These are phyloP conservation scores for Rhadina sibilatrix DNA, from an alignment of 2,113 vertebrate genomes.

Conservation along the genomic window DNA sequence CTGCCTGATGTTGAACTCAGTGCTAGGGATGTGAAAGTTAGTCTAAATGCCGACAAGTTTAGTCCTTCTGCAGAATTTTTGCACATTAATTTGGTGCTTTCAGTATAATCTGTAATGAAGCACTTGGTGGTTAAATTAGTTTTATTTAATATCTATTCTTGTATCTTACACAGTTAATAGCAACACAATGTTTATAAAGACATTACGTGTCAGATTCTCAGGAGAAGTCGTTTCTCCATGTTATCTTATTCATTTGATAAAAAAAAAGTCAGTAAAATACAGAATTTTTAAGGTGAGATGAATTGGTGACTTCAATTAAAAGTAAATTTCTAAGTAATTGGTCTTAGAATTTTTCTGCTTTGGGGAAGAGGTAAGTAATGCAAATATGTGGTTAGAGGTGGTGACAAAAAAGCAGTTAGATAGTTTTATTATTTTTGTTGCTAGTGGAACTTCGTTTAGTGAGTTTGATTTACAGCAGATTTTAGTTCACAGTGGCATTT, in stretches of 20 bases:
- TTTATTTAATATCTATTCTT: background rate
- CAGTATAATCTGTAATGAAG: background rate
- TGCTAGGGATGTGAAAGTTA: background rate
- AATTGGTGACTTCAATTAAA: background rate
- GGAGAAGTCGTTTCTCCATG: rapidly evolving
- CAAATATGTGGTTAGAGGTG: background rate
- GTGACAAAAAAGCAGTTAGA: background rate
- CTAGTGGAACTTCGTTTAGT: background rate
- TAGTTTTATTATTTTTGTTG: background rate
- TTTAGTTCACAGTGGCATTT: background rate
- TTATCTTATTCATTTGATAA: background rate
- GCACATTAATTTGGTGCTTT: background rate
- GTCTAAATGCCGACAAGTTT: background rate
- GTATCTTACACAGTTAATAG: background rate
- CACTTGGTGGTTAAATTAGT: background rate
- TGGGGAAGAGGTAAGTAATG: background rate
- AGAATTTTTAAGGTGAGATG: background rate
- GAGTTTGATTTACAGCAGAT: background rate
- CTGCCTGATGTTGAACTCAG: background rate
- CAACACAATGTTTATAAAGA: background rate
- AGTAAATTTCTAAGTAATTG: background rate
- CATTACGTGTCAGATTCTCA: background rate
- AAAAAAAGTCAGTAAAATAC: background rate
- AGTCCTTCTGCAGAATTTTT: background rate
- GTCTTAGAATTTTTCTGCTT: background rate